Percentiles rank a stretch among this genome's conserved stretches.
These are phyloP conservation scores for Agrilus planipennis DNA, from an alignment of 1,140 invertebrate genomes.

Conservation along the genomic window DNA sequence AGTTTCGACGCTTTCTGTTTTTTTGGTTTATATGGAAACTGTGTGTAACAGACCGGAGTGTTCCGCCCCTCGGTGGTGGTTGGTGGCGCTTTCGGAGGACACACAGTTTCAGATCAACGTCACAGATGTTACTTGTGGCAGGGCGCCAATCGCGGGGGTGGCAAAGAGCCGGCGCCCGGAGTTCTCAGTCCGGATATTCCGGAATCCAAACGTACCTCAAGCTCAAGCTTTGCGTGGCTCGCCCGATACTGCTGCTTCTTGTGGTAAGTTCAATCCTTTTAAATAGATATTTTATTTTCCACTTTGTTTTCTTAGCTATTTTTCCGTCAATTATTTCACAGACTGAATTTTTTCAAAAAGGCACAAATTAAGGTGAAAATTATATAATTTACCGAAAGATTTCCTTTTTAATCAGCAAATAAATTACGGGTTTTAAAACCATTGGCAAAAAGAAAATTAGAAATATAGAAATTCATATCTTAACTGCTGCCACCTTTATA, in stretches of 20 bases:
- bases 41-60: constrained; percentile 14
- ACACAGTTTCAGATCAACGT: constrained; percentile 22
- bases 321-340: too few relatives aligned
- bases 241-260: constrained; percentile 10
- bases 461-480: too few relatives aligned
- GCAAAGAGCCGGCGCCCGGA: constrained; percentile 24
- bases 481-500: too few relatives aligned
- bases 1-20: neutral
- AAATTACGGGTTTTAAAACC: too few relatives aligned
- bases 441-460: too few relatives aligned
- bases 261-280: constrained; percentile 14
- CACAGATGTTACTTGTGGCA: constrained; percentile 22
- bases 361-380: too few relatives aligned
- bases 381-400: too few relatives aligned
- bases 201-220: constrained; percentile 13
- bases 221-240: constrained; percentile 12
- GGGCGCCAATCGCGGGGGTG: constrained; percentile 27
- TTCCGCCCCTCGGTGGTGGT: constrained; percentile 20
- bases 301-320: too few relatives aligned
- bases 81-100: constrained; percentile 15
- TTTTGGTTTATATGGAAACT: constrained; percentile 22
- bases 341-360: too few relatives aligned
- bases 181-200: constrained; percentile 7
- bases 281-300: too few relatives aligned
- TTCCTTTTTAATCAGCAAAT: too few relatives aligned